Evolutionary conservation across 1,140 invertebrate genomes (phyloP).

Genomic region (Eumaeus atala): DNA sequence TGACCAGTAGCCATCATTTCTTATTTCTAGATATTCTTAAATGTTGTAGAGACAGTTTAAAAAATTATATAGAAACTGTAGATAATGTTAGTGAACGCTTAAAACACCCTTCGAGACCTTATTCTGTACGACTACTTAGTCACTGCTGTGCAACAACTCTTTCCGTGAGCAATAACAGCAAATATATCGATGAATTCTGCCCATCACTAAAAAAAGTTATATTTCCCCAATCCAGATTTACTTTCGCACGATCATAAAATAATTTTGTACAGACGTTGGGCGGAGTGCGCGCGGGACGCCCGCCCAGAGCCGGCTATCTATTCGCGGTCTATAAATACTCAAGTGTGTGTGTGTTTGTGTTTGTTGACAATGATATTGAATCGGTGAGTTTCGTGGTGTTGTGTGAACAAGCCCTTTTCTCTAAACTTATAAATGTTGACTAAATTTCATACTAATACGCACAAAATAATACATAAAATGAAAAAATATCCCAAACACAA

Average conservation of each 20-base stretch:
- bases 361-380: slow-evolving; percentile 51
- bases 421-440: not conserved
- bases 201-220: slow-evolving; percentile 29
- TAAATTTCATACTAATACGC: too few species aligned
- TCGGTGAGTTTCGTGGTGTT: slow-evolving; percentile 47
- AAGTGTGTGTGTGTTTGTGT: slow-evolving; percentile 30
- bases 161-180: too few species aligned
- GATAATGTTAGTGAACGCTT: too few species aligned
- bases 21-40: too few species aligned
- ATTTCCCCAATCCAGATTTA: slow-evolving; percentile 49
- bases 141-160: too few species aligned
- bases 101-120: too few species aligned
- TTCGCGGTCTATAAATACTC: slow-evolving; percentile 30
- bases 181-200: slow-evolving; percentile 14
- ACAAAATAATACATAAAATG: too few species aligned
- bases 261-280: slow-evolving; percentile 33
- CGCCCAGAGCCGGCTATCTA: slow-evolving; percentile 28
- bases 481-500: too few species aligned
- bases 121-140: too few species aligned
- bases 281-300: slow-evolving; percentile 31
- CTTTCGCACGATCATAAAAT: slow-evolving; percentile 37
- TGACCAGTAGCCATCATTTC: too few species aligned
- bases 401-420: slow-evolving; percentile 31
- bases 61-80: too few species aligned
- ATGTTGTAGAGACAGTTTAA: too few species aligned